A percentile compares a stretch with the other conserved stretches of the same genome.
Conservation (phyloP, 2,888 invertebrate genomes). For the Hirtodrosophila duncani region DNA sequence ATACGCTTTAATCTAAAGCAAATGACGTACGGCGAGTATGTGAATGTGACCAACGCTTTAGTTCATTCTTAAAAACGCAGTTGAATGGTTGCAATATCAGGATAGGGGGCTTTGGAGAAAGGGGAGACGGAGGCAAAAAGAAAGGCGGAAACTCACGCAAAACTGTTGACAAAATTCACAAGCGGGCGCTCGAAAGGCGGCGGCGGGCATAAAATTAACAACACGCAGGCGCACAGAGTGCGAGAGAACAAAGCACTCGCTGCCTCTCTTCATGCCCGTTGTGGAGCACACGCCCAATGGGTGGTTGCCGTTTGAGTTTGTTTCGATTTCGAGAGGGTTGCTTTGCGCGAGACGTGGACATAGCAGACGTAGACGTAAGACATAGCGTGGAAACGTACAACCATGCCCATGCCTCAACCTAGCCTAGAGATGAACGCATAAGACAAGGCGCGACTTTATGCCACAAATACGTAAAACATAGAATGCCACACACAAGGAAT, state of each 20-base stretch:
- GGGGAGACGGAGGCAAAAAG: not conserved
- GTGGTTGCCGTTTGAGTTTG: conserved; percentile 51
- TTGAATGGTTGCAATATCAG: conserved; percentile 3
- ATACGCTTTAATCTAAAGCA: conserved; percentile 57
- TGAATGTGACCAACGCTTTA: conserved; percentile 40
- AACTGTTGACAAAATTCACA: conserved; percentile 59
- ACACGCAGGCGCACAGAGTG: conserved; percentile 44
- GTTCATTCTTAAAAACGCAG: conserved; percentile 56
- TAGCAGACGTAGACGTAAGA: too few relatives aligned
- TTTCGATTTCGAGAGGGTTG: conserved; percentile 45
- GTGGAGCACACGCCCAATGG: conserved; percentile 47
- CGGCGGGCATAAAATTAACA: conserved; percentile 1
- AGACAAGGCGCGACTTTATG: too few relatives aligned
- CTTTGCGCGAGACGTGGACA: too few relatives aligned
- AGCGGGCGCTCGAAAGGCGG: conserved; percentile 30
- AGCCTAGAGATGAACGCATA: too few relatives aligned
- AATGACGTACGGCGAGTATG: conserved; percentile 61
- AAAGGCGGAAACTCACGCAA: conserved; percentile 33
- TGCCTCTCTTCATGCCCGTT: conserved; percentile 2
- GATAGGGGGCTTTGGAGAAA: not conserved
- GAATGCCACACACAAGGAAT: too few relatives aligned
- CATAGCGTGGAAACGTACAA: too few relatives aligned
- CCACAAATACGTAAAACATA: too few relatives aligned
- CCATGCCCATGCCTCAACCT: too few relatives aligned
- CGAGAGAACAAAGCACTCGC: conserved; percentile 5